A percentile compares a stretch with the other conserved stretches of the same genome.
These are phyloP conservation scores for Melipona quadrifasciata DNA, from an alignment of 1,140 invertebrate genomes.

Conservation along the genomic window DNA sequence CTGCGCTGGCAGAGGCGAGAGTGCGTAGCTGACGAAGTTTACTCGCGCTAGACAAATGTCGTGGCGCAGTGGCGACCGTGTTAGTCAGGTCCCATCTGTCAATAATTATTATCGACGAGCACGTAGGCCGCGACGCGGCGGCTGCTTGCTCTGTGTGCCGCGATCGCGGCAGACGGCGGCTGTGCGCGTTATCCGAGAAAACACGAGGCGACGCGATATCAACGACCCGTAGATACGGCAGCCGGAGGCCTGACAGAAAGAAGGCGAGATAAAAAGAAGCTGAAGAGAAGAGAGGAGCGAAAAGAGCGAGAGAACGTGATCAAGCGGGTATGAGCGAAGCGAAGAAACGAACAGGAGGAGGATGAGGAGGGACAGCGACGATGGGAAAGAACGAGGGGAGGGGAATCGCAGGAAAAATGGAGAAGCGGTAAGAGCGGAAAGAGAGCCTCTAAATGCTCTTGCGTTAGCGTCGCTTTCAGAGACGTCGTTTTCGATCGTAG, in stretches of 20 bases:
- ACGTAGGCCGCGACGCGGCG: slow-evolving; percentile 34
- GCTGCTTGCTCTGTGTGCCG: slow-evolving; percentile 27
- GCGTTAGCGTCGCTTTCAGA: not conserved
- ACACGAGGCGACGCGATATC: slow-evolving; percentile 68
- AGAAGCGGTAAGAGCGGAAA: too few species aligned
- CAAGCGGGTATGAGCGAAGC: too few species aligned
- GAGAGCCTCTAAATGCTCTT: not conserved
- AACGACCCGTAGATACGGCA: slow-evolving; percentile 68
- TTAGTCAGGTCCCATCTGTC: slow-evolving; percentile 66
- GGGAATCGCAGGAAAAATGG: too few species aligned
- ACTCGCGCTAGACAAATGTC: slow-evolving; percentile 35
- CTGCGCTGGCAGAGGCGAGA: not conserved
- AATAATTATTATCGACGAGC: slow-evolving; percentile 68
- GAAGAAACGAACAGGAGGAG: too few species aligned
- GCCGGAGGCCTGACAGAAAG: not conserved
- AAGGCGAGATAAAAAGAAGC: not conserved
- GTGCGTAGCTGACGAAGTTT: slow-evolving; percentile 8
- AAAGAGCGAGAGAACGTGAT: not conserved
- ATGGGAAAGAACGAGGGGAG: too few species aligned
- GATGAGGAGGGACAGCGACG: too few species aligned
- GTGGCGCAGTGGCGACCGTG: slow-evolving; percentile 21
- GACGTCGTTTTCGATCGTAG: slow-evolving; percentile 32
- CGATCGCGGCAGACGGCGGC: slow-evolving; percentile 49
- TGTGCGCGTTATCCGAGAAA: slow-evolving; percentile 66
- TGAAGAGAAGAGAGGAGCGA: not conserved